Evolutionary conservation across 2,888 invertebrate genomes (phyloP), one percentile per base, ranked within the genome.

Genomic region (Drosophila maculinotata): DNA sequence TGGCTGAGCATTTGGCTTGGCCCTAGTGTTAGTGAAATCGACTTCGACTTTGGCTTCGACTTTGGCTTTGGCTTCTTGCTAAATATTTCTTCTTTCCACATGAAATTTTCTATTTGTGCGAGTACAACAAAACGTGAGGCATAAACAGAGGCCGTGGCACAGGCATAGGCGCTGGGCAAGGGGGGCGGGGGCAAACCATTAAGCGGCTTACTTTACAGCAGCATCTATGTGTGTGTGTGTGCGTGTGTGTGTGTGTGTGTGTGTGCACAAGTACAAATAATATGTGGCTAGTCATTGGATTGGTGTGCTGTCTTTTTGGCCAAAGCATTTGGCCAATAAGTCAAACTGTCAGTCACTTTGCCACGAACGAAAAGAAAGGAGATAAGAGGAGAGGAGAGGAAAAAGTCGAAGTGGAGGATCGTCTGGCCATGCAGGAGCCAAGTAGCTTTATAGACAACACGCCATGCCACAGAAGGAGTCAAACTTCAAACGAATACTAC

Each of bases 71-170:
- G 64, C 76, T 84, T 79, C 74, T 85, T 81, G 80, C 82, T 65
- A 74, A 81, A 81, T 74, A 81, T 76, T 74, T 76, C 65, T 66
- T 65, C 58, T 69, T 78, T 62, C 63, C 42, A 67, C 63, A 76
- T 56, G 48, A 79, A 77, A 67, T 85, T 79, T 85, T 82, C 86
- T 82, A 77, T 82, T 79, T 85, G 72, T 71, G 62, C 70, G 81
- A 64, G 69, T 65, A 63, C 53, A 72, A 72, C 52, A 58, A 53
- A 53, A 56, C 52, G 62, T 58, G 57, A 17, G 57, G 38, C 49
- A 39, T 6, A n/a, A n/a, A n/a, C n/a, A n/a, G n/a, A n/a, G n/a
- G n/a, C n/a, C n/a, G n/a, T n/a, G n/a, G n/a, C n/a, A n/a, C n/a
- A n/a, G n/a, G n/a, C n/a, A n/a, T n/a, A 15, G 30, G 8, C 15